Percentiles rank a stretch among this genome's conserved stretches.
Evolutionary conservation across 2,113 vertebrate genomes (phyloP).

Genomic region (Gadus chalcogrammus): DNA sequence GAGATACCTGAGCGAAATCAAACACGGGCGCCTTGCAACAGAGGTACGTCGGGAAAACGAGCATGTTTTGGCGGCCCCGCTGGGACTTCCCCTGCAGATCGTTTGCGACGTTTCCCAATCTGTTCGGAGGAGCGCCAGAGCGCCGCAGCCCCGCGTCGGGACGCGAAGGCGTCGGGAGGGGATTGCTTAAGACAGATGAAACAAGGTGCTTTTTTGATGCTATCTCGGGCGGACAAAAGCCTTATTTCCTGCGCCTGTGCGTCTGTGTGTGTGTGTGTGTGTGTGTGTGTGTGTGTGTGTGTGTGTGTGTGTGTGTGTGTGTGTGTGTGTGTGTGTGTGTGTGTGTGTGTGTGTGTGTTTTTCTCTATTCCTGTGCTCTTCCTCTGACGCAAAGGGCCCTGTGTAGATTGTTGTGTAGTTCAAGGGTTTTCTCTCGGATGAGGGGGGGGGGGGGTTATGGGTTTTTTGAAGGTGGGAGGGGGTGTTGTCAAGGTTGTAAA

Average conservation of each 20-base stretch:
- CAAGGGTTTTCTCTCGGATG: constrained; percentile 37
- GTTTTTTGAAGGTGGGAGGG: neutral
- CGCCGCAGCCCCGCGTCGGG: constrained; percentile 68
- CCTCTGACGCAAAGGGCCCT: constrained; percentile 65
- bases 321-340: constrained; percentile 29
- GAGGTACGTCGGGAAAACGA: constrained; percentile 70
- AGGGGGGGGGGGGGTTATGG: neutral
- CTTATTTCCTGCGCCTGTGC: constrained; percentile 66
- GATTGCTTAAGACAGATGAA: constrained; percentile 82
- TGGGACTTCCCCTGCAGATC: constrained; percentile 73
- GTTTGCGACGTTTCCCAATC: constrained; percentile 76
- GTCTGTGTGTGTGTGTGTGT: neutral
- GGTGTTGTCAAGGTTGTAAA: constrained; percentile 67
- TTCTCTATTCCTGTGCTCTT: neutral
- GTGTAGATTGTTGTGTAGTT: constrained; percentile 69
- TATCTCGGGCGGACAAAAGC: constrained; percentile 73
- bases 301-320: constrained; percentile 27
- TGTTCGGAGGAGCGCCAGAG: constrained; percentile 72
- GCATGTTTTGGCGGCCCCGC: constrained; percentile 69
- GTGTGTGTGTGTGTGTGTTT: constrained; percentile 35
- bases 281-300: constrained; percentile 29
- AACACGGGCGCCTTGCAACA: constrained; percentile 66
- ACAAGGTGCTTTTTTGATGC: constrained; percentile 70
- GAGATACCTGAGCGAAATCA: constrained; percentile 74
- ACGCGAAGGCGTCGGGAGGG: constrained; percentile 70